Conservation (phyloP, 2,797 vertebrate species). For the Xiphophorus birchmanni region DNA sequence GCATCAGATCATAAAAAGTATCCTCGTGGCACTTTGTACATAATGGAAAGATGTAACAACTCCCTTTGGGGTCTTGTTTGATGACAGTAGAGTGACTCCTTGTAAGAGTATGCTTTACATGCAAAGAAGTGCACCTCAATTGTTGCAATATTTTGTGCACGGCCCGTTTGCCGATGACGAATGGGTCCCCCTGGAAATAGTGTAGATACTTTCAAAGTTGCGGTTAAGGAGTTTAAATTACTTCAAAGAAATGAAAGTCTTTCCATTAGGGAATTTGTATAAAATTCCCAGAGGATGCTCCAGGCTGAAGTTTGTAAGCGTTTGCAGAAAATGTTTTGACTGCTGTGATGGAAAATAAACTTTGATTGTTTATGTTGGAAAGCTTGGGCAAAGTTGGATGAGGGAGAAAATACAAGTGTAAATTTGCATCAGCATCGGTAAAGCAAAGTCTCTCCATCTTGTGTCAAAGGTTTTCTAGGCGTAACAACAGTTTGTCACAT, state of each 20-base stretch:
- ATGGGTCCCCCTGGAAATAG: not conserved
- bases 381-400: not conserved
- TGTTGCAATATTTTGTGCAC: not conserved
- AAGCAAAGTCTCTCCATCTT: not conserved
- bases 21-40: not conserved
- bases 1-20: not conserved
- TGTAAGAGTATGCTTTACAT: not conserved
- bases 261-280: not conserved
- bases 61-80: not conserved
- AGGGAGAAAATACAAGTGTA: not conserved
- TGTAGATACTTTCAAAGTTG: constrained; percentile 3
- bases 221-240: not conserved
- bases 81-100: not conserved
- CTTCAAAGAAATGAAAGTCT: not conserved
- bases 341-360: not conserved
- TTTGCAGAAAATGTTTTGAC: not conserved
- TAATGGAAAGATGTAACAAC: not conserved
- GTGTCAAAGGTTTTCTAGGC: not conserved
- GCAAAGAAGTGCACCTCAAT: not conserved
- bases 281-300: constrained; percentile 2
- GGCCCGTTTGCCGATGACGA: not conserved
- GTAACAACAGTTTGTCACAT: not conserved
- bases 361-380: not conserved
- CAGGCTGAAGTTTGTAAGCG: not conserved
- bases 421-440: not conserved